Conservation (phyloP, 2,888 invertebrate species). For the Geotrupes spiniger region DNA sequence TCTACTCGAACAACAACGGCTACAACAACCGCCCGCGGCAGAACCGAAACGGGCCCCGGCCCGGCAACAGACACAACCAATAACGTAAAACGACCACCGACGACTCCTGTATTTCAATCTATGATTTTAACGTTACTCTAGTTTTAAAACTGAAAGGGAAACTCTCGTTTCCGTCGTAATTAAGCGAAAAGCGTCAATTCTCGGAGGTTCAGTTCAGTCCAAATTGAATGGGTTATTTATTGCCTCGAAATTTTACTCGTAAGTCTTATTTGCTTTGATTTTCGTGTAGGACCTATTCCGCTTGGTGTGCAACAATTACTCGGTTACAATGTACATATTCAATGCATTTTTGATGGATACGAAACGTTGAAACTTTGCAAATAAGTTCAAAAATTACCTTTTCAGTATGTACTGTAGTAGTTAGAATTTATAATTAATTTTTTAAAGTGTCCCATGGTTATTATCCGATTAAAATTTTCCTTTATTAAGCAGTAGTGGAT, state of each 20-base stretch:
- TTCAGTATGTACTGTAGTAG: constrained; percentile 27
- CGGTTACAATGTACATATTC: constrained; percentile 14
- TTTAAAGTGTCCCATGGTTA: constrained; percentile 10
- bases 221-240: constrained; percentile 2
- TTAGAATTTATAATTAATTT: constrained; percentile 22
- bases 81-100: constrained; percentile 13
- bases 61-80: constrained; percentile 26
- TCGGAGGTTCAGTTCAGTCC: background rate
- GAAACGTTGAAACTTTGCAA: constrained; percentile 7
- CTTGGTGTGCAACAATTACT: constrained; percentile 2
- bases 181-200: constrained; percentile 12
- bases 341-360: constrained; percentile 12
- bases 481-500: too few relatives aligned
- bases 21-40: constrained; percentile 40
- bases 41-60: constrained; percentile 37
- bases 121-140: constrained; percentile 8
- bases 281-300: constrained; percentile 4
- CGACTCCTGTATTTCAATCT: constrained; percentile 1
- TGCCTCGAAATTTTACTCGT: background rate
- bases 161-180: background rate
- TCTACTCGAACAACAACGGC: constrained; percentile 45
- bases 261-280: constrained; percentile 1
- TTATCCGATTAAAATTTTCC: too few relatives aligned
- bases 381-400: constrained; percentile 25
- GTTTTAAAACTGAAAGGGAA: constrained; percentile 8